A percentile compares a stretch with the other conserved stretches of the same genome.
Conservation (phyloP, 2,797 vertebrate genomes). For the Sternotherus odoratus region DNA sequence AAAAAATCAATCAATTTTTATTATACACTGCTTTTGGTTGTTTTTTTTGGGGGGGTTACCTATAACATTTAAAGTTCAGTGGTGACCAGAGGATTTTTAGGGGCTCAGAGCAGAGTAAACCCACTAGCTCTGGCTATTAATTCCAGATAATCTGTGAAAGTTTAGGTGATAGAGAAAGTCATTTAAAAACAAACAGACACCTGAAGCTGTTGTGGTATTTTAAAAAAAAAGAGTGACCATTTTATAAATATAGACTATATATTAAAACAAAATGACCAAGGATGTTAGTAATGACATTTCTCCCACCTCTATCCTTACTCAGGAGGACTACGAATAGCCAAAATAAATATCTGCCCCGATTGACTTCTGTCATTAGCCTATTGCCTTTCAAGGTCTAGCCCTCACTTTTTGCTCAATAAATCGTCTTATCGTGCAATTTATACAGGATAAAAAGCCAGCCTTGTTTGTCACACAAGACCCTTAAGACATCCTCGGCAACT, state of each 20-base stretch:
- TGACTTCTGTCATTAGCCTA: not conserved
- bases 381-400: not conserved
- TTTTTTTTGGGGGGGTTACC: not conserved
- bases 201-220: not conserved
- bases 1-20: not conserved
- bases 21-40: not conserved
- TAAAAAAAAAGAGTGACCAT: not conserved
- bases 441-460: not conserved
- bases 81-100: not conserved
- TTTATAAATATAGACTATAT: not conserved
- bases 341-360: not conserved
- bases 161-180: not conserved
- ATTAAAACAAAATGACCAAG: not conserved
- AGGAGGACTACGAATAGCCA: not conserved
- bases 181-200: not conserved
- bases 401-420: not conserved
- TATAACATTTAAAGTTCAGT: not conserved
- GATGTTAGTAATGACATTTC: not conserved
- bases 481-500: not conserved
- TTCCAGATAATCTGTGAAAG: not conserved
- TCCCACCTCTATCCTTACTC: not conserved
- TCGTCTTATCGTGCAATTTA: not conserved
- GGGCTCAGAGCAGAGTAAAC: not conserved
- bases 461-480: not conserved
- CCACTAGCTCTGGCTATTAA: not conserved